A percentile compares a stretch with the other conserved stretches of the same genome.
Evolutionary conservation across 2,113 vertebrate genomes (phyloP).

Genomic region (Rynchops niger): DNA sequence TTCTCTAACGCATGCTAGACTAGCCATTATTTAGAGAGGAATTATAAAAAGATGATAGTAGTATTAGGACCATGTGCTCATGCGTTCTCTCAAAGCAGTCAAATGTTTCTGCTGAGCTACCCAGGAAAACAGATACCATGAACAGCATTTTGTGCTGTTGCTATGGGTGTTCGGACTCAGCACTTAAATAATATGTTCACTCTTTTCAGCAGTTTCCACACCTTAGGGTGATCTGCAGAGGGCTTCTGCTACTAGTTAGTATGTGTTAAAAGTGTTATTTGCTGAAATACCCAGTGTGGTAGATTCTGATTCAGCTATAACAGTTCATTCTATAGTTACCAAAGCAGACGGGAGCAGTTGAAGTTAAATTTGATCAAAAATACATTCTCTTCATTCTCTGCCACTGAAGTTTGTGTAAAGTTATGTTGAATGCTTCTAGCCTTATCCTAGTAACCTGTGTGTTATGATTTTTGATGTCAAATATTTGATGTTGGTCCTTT

Average conservation of each 20-base stretch:
- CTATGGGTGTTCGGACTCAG: not conserved
- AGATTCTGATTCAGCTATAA: not conserved
- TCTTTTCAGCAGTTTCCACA: not conserved
- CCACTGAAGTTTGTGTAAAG: not conserved
- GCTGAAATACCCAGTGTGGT: not conserved
- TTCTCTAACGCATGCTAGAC: not conserved
- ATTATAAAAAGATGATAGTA: not conserved
- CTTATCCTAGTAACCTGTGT: not conserved
- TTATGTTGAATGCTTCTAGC: not conserved
- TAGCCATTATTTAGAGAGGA: not conserved
- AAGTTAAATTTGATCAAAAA: not conserved
- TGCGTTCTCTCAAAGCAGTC: not conserved
- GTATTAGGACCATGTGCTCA: not conserved
- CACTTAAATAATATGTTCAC: not conserved
- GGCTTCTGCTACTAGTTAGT: not conserved
- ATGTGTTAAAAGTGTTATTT: not conserved
- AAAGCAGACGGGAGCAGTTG: not conserved
- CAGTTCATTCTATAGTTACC: not conserved
- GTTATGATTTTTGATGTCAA: not conserved
- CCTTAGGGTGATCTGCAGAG: not conserved
- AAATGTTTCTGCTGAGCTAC: not conserved
- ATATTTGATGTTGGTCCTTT: not conserved
- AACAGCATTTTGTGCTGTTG: not conserved
- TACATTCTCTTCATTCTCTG: not conserved
- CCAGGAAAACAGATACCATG: not conserved